A percentile compares a stretch with the other conserved stretches of the same genome.
These are phyloP conservation scores for Fregetta grallaria DNA, from an alignment of 2,113 vertebrate genomes.

Conservation along the genomic window DNA sequence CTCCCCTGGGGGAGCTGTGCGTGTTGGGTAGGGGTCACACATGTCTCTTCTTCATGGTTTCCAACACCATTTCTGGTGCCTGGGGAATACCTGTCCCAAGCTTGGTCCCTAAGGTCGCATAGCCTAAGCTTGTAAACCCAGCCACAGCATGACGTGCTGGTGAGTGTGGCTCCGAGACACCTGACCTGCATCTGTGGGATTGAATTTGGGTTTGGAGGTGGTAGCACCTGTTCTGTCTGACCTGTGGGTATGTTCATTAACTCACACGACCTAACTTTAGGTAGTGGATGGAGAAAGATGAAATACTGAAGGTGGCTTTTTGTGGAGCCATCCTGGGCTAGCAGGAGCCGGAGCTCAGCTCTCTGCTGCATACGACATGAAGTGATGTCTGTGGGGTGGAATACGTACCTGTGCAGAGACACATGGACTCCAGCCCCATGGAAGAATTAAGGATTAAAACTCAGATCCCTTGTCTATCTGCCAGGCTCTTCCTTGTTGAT, in stretches of 20 bases:
- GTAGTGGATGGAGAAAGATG: neutral
- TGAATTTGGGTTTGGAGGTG: neutral
- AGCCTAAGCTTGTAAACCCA: neutral
- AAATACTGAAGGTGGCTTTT: neutral
- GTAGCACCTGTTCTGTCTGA: neutral
- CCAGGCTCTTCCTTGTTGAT: neutral
- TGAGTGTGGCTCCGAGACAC: neutral
- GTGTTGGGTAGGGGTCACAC: neutral
- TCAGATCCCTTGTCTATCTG: neutral
- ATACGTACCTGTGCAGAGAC: neutral
- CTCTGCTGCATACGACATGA: fast-evolving
- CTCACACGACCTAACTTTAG: fast-evolving
- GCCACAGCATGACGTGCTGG: neutral
- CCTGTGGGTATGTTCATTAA: neutral
- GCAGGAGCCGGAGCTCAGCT: neutral
- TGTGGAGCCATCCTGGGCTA: neutral
- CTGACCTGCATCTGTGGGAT: neutral
- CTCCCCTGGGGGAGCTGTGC: neutral
- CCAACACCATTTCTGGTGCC: neutral
- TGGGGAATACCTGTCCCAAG: neutral
- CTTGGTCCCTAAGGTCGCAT: neutral
- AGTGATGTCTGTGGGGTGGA: fast-evolving
- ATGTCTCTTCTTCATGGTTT: neutral
- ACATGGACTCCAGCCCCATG: neutral
- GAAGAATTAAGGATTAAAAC: neutral